Evolutionary conservation across 1,140 invertebrate genomes (phyloP), one percentile per base, ranked within the genome.

Genomic region (Caerostris extrusa): DNA sequence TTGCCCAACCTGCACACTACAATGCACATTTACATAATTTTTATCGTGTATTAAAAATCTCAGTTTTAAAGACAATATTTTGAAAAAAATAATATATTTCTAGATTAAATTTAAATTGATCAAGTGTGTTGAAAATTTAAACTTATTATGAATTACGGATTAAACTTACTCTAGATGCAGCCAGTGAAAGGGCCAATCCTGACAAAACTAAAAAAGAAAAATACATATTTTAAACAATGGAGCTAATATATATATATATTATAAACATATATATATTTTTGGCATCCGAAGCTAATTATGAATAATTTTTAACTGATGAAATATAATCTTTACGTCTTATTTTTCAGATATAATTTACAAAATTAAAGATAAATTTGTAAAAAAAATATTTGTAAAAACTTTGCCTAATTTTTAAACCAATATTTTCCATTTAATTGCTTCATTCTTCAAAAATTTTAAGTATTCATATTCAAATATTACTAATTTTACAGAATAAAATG

Each of bases 91-190:
- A 64, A 10, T 12, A 67, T 14, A 67, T 10, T 67, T n/a, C 12
- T 14, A 5, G 4, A 67, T 67, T 67, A 12, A 67, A 14, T 67
- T 67, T 0, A 5, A 3, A 67, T 6, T 67, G 12, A 7, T 67
- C 3, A 12, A 67, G n/a, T 67, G 7, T 67, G 12, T 67, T 10
- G 12, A 67, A 67, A 0, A 67, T 67, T 67, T 14, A 14, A 14
- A 14, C 5, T 4, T 67, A 8, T 4, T 67, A 8, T 57, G 3
- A 19, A 19, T 2, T 58, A n/a, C n/a, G 19, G 58, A 85, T n/a
- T 5, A 58, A 86, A 85, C 82, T 86, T 92, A 92, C 91, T 34
- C 91, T 92, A 17, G 91, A 92, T 57, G 82, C 91, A 67, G 91
- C 91, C 0, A 58, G 6, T 17, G 82, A 6, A 10, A 92, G 69